Percentiles rank a stretch among this genome's conserved stretches.
Evolutionary conservation across 2,888 invertebrate species (phyloP).

Genomic region (Zelleria hepariella): DNA sequence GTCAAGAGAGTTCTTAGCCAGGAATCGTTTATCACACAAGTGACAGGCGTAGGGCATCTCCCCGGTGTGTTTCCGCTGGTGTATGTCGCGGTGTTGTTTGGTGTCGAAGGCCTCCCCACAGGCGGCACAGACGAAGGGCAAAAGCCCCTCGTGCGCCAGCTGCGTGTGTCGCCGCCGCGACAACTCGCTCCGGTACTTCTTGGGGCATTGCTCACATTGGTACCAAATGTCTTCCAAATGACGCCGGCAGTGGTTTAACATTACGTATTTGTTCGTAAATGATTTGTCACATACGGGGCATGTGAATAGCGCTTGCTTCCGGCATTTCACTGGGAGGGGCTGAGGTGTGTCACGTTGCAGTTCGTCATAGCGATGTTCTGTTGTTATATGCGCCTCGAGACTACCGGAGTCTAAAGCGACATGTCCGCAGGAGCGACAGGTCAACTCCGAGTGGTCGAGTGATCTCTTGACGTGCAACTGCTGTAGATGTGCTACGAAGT

Average conservation of each 20-base stretch:
- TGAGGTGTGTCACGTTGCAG: conserved; percentile 10
- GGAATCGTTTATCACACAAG: conserved; percentile 45
- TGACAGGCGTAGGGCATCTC: conserved; percentile 55
- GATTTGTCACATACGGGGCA: conserved; percentile 63
- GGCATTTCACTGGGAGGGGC: conserved; percentile 28
- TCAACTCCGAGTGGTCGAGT: not conserved
- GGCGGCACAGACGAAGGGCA: conserved; percentile 45
- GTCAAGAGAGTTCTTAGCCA: conserved; percentile 37
- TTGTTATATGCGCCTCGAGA: conserved; percentile 24
- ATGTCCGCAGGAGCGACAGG: conserved; percentile 34
- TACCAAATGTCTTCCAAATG: conserved; percentile 29
- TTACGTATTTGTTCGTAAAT: conserved; percentile 63
- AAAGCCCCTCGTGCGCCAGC: conserved; percentile 48
- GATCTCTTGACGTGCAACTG: conserved; percentile 21
- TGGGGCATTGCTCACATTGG: conserved; percentile 55
- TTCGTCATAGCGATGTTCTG: conserved; percentile 17
- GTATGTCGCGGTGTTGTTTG: conserved; percentile 44
- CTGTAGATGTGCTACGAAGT: conserved; percentile 37
- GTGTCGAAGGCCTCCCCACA: conserved; percentile 66
- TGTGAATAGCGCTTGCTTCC: conserved; percentile 12
- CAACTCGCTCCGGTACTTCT: conserved; percentile 51
- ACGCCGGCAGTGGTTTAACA: conserved; percentile 53
- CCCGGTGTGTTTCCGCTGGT: conserved; percentile 55
- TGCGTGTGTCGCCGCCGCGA: conserved; percentile 55
- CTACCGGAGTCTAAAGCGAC: conserved; percentile 16